Evolutionary conservation across 2,888 invertebrate species (phyloP), one percentile per base, ranked within the genome.

Genomic region (Dasypolia templi): DNA sequence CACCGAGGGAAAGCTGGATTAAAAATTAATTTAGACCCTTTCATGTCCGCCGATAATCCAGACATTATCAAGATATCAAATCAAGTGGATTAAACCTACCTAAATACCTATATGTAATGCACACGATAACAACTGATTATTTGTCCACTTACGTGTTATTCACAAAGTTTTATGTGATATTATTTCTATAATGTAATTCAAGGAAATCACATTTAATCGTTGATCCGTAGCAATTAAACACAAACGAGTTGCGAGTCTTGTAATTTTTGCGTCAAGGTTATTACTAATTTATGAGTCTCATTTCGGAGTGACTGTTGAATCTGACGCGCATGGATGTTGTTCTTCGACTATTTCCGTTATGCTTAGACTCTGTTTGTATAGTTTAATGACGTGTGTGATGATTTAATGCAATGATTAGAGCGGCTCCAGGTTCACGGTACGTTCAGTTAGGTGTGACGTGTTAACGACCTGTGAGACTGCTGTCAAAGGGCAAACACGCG

Each of bases 401-500:
- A 92, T 92, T 93, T 92, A 91, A 93, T 92, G 88, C 87, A 88
- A 90, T 85, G 84, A 86, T 81, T 86, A 80, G 65, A 77, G 63
- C 75, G 61, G 71, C 75, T 84, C 53, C 75, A 87, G 75, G 85
- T 80, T 72, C 78, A 87, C 89, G 88, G 85, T 90, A 89, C 88
- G 89, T 90, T 88, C 91, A 92, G 93, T 95, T 93, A 94, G 93
- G 91, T 91, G 91, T 92, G 94, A 94, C 90, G 92, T 94, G 95
- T 92, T 95, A 96, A 96, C 93, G 94, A 95, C 95, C 95, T 95
- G 95, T 95, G 95, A 95, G 94, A 95, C 92, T 94, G 95, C 95
- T 95, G 95, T 95, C 96, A 95, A 95, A 95, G 93, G 93, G 92
- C 92, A 95, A 95, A 95, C 95, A 95, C 85, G 88, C 82, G 84